These are phyloP conservation scores for Typhlichthys subterraneus DNA, from an alignment of 2,797 vertebrate species.

Conservation along the genomic window DNA sequence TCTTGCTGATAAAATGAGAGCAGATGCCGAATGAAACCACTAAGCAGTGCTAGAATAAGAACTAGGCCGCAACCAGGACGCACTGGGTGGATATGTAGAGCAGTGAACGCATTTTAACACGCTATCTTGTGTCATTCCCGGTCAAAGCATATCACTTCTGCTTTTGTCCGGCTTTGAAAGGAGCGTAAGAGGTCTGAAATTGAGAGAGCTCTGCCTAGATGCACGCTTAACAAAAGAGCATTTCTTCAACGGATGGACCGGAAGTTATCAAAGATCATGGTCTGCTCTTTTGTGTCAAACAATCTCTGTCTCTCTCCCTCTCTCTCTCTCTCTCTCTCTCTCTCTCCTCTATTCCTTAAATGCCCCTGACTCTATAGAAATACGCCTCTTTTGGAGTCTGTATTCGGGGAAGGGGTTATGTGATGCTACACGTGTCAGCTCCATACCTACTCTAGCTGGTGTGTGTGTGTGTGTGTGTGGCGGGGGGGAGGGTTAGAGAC, in stretches of 20 bases:
- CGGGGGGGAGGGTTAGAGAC: slow-evolving; percentile 51
- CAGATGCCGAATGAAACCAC: slow-evolving; percentile 69
- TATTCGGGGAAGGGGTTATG: slow-evolving; percentile 38
- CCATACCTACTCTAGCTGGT: slow-evolving; percentile 33
- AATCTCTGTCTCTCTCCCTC: slow-evolving; percentile 22
- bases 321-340: slow-evolving; percentile 16
- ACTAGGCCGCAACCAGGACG: slow-evolving; percentile 61
- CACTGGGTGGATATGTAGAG: slow-evolving; percentile 64
- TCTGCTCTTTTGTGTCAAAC: background rate
- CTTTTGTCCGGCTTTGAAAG: slow-evolving; percentile 30
- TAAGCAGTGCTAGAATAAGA: slow-evolving; percentile 66
- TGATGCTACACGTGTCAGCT: slow-evolving; percentile 42
- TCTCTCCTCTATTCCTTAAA: slow-evolving; percentile 42
- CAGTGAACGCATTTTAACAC: slow-evolving; percentile 63
- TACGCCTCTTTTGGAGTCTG: slow-evolving; percentile 33
- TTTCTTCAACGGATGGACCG: slow-evolving; percentile 16
- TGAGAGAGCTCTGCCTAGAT: slow-evolving; percentile 19
- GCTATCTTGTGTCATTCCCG: slow-evolving; percentile 57
- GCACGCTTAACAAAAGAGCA: slow-evolving; percentile 20
- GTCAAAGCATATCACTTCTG: slow-evolving; percentile 39
- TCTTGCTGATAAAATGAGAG: slow-evolving; percentile 54
- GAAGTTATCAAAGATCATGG: background rate
- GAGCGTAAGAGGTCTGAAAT: slow-evolving; percentile 19
- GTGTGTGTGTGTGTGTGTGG: slow-evolving; percentile 5
- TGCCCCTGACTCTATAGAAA: slow-evolving; percentile 51